A percentile compares a stretch with the other conserved stretches of the same genome.
phyloP scores from a whole-genome alignment of 2,113 vertebrate genomes.

The Phoenicopterus ruber region DNA sequence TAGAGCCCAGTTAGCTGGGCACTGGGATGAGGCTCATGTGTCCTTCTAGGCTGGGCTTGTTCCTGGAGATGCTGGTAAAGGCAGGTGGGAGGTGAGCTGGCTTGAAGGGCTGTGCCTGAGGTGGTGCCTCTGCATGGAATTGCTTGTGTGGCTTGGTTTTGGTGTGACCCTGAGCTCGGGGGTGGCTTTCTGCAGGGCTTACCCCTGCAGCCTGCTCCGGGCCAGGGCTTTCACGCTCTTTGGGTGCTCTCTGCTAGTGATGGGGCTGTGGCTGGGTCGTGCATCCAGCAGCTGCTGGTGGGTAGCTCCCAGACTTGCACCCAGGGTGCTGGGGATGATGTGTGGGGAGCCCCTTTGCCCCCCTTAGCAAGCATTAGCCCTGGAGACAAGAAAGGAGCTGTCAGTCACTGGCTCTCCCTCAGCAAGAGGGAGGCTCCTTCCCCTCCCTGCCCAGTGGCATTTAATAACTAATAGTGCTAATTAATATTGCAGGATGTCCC shows the following conservation, averaged over 20 bases:
- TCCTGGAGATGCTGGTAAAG: neutral
- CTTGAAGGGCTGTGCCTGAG: neutral
- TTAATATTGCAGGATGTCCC: neutral
- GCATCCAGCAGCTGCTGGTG: neutral
- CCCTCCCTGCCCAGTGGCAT: neutral
- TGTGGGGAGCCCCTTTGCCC: neutral
- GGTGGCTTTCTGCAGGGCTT: neutral
- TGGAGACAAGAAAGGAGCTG: neutral
- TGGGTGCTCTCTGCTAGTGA: neutral
- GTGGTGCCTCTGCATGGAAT: neutral
- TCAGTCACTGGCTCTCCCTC: neutral
- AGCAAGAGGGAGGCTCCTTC: neutral
- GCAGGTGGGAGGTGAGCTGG: neutral
- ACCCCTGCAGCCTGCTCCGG: neutral
- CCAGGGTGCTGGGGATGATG: neutral
- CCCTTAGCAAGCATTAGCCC: neutral
- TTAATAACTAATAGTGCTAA: neutral
- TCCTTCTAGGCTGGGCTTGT: accelerated
- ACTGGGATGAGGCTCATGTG: accelerated
- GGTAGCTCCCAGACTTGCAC: neutral
- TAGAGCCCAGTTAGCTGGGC: accelerated
- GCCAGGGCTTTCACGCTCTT: accelerated
- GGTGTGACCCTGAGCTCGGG: accelerated
- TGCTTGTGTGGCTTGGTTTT: neutral
- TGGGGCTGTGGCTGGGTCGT: neutral